These are phyloP conservation scores for Osmerus eperlanus DNA, from an alignment of 2,113 vertebrate species.

Conservation along the genomic window DNA sequence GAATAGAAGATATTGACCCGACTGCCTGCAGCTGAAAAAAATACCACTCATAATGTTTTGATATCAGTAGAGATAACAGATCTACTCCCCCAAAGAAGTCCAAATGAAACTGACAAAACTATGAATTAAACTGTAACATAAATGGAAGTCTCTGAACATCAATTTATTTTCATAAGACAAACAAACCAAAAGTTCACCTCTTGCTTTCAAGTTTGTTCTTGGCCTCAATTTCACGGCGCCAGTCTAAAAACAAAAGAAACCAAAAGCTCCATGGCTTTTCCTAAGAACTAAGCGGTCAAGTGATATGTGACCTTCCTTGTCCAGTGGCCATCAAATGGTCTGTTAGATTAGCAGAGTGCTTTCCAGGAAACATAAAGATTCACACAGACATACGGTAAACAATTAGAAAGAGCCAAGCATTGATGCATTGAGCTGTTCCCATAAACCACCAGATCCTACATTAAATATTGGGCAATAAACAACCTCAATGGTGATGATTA, in stretches of 20 bases:
- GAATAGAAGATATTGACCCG: too few species aligned
- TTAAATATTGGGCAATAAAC: too few species aligned
- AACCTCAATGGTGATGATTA: too few species aligned
- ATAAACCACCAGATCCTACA: too few species aligned
- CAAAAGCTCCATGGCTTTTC: not conserved
- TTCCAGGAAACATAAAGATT: conserved; percentile 24
- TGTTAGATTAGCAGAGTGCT: not conserved
- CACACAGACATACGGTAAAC: conserved; percentile 21
- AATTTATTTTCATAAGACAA: not conserved
- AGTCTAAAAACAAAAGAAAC: not conserved
- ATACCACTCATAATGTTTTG: too few species aligned
- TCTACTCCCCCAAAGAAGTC: too few species aligned
- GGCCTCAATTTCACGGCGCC: not conserved
- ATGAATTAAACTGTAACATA: not conserved
- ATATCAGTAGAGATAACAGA: not conserved
- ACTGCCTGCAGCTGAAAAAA: too few species aligned
- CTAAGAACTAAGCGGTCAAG: too few species aligned
- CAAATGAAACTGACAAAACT: not conserved
- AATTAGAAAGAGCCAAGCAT: conserved; percentile 1
- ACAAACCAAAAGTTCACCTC: not conserved
- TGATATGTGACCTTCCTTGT: too few species aligned
- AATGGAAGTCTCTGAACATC: not conserved
- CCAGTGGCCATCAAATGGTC: not conserved
- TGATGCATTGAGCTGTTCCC: not conserved
- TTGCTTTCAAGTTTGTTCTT: not conserved